A percentile compares a stretch with the other conserved stretches of the same genome.
phyloP scores from a whole-genome alignment of 2,113 vertebrate genomes.

The Lichenostomus cassidix region DNA sequence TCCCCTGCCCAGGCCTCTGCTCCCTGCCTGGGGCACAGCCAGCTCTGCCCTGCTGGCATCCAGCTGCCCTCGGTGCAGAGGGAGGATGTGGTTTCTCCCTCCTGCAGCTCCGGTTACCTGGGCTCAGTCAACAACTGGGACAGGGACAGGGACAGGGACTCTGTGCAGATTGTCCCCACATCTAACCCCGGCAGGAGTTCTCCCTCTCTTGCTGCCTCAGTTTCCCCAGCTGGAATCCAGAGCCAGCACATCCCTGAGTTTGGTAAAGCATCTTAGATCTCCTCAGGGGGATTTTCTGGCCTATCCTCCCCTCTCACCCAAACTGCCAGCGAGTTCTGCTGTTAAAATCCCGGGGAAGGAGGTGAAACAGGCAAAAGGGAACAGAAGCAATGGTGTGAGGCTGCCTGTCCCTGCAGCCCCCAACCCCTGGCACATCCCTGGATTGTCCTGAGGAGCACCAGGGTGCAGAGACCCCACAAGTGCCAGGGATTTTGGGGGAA shows the following conservation, averaged over 20 bases:
- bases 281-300: background rate
- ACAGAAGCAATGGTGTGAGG: background rate
- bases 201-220: background rate
- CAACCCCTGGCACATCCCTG: background rate
- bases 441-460: background rate
- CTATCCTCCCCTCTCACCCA: background rate
- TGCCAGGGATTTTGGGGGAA: background rate
- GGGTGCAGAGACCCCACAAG: background rate
- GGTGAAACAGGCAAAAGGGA: background rate
- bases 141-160: background rate
- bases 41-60: background rate
- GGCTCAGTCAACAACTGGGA: background rate
- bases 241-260: accelerated
- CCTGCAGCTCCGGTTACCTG: background rate
- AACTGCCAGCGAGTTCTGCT: background rate
- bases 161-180: background rate
- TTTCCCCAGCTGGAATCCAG: background rate
- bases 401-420: background rate
- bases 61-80: background rate
- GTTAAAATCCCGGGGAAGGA: background rate
- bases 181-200: background rate
- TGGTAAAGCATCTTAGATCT: background rate
- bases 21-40: background rate
- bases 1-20: background rate
- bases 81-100: background rate